Conservation (phyloP, 1,140 invertebrate species). For the Lepidurus packardi region DNA sequence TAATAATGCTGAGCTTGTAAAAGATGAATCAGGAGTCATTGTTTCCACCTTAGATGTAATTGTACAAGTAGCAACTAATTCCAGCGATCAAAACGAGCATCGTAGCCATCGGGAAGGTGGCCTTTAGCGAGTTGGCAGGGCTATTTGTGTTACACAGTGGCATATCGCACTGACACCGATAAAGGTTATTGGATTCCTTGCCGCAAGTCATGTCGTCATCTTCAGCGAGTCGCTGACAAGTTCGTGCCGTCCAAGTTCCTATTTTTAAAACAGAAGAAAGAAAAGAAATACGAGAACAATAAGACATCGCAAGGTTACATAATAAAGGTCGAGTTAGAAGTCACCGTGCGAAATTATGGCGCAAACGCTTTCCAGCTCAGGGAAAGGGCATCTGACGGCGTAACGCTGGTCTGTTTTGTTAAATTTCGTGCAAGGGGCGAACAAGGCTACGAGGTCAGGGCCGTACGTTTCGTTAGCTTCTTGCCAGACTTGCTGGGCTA, state of each 20-base stretch:
- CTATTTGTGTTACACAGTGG: not conserved
- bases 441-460: not conserved
- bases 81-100: not conserved
- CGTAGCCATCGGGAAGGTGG: not conserved
- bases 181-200: constrained; percentile 14
- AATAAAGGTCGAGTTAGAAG: no score
- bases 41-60: not conserved
- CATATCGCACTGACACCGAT: constrained; percentile 10
- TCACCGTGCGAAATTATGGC: constrained; percentile 2
- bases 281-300: not conserved
- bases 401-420: constrained; percentile 7
- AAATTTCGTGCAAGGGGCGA: constrained; percentile 7
- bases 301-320: no score
- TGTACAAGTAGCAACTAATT: not conserved
- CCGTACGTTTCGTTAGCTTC: constrained; percentile 2
- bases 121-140: not conserved
- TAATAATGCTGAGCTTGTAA: not conserved
- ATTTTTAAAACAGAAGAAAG: not conserved
- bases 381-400: constrained; percentile 6
- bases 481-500: not conserved
- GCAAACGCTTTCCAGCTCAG: not conserved
- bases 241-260: constrained; percentile 17
- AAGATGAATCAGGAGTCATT: not conserved
- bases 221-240: not conserved
- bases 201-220: constrained; percentile 9